These are phyloP conservation scores for Caenorhabditis japonica DNA, from an alignment of 2,888 invertebrate species.

Conservation along the genomic window DNA sequence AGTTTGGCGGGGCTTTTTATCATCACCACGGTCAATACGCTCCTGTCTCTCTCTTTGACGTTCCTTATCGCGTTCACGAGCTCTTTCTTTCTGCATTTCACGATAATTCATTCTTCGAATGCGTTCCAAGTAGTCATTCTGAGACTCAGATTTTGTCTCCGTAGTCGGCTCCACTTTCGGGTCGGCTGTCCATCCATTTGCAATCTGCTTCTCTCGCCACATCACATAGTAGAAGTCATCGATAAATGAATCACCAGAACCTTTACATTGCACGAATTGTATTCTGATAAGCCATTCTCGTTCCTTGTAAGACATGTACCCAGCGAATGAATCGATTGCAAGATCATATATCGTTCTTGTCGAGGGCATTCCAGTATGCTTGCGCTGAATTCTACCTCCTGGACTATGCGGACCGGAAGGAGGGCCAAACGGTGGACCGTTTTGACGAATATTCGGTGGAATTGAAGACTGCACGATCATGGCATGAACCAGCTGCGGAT, in stretches of 20 bases:
- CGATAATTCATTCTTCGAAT: conserved; percentile 48
- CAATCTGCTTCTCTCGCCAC: conserved; percentile 58
- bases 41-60: conserved; percentile 41
- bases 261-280: conserved; percentile 88
- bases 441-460: conserved; percentile 20
- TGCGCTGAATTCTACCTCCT: conserved; percentile 26
- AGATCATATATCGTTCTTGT: conserved; percentile 73
- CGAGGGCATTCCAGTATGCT: conserved; percentile 63
- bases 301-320: conserved; percentile 92
- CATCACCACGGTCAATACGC: conserved; percentile 39
- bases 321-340: conserved; percentile 79
- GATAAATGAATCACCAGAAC: conserved; percentile 93
- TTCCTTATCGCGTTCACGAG: conserved; percentile 31
- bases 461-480: conserved; percentile 48
- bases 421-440: conserved; percentile 27
- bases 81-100: conserved; percentile 52
- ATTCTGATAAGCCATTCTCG: conserved; percentile 97
- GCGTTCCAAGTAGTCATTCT: conserved; percentile 31
- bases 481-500: conserved; percentile 40
- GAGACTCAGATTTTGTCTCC: conserved; percentile 26
- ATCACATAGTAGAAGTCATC: conserved; percentile 95
- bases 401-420: conserved; percentile 30
- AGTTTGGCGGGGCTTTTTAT: conserved; percentile 34
- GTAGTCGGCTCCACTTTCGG: conserved; percentile 19
- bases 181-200: conserved; percentile 44